Evolutionary conservation across 2,113 vertebrate species (phyloP).

Genomic region (Rhinoptilus africanus): DNA sequence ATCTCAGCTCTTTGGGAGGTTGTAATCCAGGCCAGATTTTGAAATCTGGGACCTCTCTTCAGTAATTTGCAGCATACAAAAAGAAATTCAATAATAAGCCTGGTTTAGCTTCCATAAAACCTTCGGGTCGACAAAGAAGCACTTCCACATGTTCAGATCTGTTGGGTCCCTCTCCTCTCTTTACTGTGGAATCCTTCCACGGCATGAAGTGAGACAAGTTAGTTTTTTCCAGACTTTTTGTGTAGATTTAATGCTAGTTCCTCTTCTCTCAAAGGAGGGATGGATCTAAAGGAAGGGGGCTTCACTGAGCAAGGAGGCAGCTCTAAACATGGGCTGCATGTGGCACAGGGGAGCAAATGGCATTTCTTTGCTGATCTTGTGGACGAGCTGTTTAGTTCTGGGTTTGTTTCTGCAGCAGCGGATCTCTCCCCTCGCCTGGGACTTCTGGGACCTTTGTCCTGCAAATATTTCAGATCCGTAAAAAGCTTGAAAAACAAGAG

Average conservation of each 20-base stretch:
- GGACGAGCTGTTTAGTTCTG: not conserved
- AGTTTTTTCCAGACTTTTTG: not conserved
- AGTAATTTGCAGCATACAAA: constrained; percentile 19
- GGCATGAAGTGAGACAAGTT: not conserved
- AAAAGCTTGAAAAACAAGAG: constrained; percentile 2
- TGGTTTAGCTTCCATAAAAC: constrained; percentile 36
- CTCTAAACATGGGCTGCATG: rapidly evolving
- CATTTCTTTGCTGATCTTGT: not conserved
- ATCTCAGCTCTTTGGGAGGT: constrained; percentile 48
- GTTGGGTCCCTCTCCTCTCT: not conserved
- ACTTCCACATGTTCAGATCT: constrained; percentile 12
- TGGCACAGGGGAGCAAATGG: not conserved
- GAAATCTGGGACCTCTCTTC: constrained; percentile 37
- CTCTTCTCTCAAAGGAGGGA: not conserved
- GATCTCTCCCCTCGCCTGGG: not conserved
- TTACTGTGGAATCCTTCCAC: not conserved
- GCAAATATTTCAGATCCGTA: constrained; percentile 14
- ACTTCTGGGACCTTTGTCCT: constrained; percentile 35
- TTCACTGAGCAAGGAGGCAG: not conserved
- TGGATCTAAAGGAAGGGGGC: not conserved
- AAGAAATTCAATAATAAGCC: constrained; percentile 35
- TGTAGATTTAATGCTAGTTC: not conserved
- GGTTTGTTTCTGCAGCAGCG: not conserved
- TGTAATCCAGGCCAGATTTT: constrained; percentile 51
- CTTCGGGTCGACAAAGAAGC: not conserved